phyloP scores from a whole-genome alignment of 2,888 invertebrate species.

The Dynastes tityus region DNA sequence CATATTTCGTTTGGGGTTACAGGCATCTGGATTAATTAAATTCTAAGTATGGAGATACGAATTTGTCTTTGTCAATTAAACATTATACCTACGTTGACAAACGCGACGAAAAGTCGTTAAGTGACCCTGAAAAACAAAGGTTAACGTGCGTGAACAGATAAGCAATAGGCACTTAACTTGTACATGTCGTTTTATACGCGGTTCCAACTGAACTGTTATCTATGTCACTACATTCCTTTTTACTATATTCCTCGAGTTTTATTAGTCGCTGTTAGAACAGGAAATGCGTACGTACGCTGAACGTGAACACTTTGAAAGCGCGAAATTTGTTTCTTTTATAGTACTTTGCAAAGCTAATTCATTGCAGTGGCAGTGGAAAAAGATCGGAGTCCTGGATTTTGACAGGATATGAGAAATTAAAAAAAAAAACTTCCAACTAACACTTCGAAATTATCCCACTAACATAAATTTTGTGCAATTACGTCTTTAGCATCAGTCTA shows the following conservation, averaged over 20 bases:
- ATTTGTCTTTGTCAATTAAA: too few relatives aligned
- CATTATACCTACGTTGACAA: too few relatives aligned
- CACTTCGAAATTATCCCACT: too few relatives aligned
- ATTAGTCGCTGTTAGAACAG: not conserved
- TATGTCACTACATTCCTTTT: not conserved
- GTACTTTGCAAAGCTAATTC: not conserved
- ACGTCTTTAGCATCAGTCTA: not conserved
- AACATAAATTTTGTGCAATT: too few relatives aligned
- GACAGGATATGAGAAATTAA: too few relatives aligned
- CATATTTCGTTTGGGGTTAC: too few relatives aligned
- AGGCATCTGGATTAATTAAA: too few relatives aligned
- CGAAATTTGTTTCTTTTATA: not conserved
- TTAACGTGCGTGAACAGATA: not conserved
- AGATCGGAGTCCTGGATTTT: too few relatives aligned
- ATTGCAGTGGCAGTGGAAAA: too few relatives aligned
- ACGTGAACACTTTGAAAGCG: not conserved
- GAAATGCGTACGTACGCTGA: not conserved
- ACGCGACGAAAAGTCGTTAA: too few relatives aligned
- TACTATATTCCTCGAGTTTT: not conserved
- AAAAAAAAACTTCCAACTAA: too few relatives aligned
- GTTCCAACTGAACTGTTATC: not conserved
- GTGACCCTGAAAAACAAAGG: constrained; percentile 13
- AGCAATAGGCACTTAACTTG: not conserved
- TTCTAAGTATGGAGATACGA: too few relatives aligned
- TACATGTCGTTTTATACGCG: not conserved